Conservation (phyloP, 2,113 vertebrate species). For the Chaetops frenatus region DNA sequence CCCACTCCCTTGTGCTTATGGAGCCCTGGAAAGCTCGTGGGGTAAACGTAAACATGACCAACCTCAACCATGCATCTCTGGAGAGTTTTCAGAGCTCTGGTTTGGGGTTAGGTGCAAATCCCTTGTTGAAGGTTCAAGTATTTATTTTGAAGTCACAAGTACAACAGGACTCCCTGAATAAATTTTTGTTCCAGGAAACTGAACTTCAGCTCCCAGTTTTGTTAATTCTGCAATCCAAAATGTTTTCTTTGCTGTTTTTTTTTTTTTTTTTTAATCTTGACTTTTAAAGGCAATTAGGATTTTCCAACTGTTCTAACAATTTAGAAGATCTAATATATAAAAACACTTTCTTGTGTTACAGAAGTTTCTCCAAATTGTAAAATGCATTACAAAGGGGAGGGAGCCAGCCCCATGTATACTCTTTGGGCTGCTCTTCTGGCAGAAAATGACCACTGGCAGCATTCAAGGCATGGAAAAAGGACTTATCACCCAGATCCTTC, state of each 20-base stretch:
- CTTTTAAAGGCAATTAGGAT: not conserved
- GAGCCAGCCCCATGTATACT: not conserved
- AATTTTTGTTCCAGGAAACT: not conserved
- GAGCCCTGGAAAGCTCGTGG: not conserved
- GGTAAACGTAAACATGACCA: not conserved
- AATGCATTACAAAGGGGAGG: constrained; percentile 8
- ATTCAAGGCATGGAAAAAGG: not conserved
- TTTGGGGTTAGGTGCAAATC: not conserved
- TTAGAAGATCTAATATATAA: not conserved
- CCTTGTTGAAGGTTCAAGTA: not conserved
- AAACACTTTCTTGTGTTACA: constrained; percentile 19
- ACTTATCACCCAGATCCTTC: not conserved
- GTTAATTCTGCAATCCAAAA: not conserved
- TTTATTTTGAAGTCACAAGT: not conserved
- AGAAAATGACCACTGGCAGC: constrained; percentile 17
- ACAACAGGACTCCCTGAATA: not conserved
- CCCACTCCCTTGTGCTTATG: not conserved
- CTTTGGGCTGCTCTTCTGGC: constrained; percentile 17
- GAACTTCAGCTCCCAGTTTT: not conserved
- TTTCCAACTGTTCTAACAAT: constrained; percentile 26
- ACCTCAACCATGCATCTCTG: not conserved
- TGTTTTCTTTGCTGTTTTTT: not conserved
- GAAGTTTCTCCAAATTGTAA: constrained; percentile 1
- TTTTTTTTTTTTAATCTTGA: not conserved
- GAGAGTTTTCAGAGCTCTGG: not conserved